These are phyloP conservation scores for Passer domesticus DNA, from an alignment of 2,113 vertebrate species.

Conservation along the genomic window DNA sequence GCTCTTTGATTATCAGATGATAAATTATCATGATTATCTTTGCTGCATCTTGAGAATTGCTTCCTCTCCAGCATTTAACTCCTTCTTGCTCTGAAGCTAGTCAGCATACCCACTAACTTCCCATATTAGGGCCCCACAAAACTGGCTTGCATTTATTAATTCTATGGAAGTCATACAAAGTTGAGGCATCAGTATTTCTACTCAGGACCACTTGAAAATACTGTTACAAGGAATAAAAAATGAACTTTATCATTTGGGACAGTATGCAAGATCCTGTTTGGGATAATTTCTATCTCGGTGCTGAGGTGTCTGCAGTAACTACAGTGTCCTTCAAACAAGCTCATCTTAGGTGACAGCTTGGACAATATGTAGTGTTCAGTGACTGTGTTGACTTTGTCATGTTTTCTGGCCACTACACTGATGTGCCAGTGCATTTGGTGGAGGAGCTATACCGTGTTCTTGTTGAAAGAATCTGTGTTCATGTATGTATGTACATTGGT, in stretches of 20 bases:
- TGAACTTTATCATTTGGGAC: neutral
- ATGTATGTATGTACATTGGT: neutral
- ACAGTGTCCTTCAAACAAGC: neutral
- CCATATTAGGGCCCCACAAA: neutral
- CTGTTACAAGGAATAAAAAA: neutral
- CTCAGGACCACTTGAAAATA: neutral
- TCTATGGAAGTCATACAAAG: neutral
- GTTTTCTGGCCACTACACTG: neutral
- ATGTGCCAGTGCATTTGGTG: neutral
- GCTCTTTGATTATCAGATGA: constrained; percentile 68
- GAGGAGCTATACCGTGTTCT: neutral
- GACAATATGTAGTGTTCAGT: neutral
- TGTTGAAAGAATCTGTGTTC: neutral
- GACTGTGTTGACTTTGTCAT: neutral
- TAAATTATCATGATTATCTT: constrained; percentile 68
- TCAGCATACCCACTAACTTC: neutral
- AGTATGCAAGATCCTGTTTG: neutral
- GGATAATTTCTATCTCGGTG: neutral
- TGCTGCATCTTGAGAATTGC: constrained; percentile 53
- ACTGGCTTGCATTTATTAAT: neutral
- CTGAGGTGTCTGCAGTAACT: neutral
- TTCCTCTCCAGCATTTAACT: constrained; percentile 61
- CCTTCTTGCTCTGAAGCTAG: constrained; percentile 24
- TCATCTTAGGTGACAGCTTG: neutral
- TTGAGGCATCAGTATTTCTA: neutral